These are phyloP conservation scores for Enteromius mattozi DNA, from an alignment of 2,797 vertebrate genomes.

Conservation along the genomic window DNA sequence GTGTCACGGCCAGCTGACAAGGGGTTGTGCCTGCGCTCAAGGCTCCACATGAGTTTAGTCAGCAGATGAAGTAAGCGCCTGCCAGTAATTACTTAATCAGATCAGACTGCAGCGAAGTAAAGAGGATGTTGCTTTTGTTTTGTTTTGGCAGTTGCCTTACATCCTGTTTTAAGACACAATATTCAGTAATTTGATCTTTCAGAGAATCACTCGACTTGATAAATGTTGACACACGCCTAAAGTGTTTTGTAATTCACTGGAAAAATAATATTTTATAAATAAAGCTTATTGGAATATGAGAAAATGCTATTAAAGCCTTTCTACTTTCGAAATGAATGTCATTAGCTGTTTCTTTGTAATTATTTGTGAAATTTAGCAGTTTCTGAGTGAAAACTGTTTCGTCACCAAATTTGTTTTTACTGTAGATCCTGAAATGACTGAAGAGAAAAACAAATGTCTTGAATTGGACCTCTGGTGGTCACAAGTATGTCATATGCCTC, in stretches of 20 bases:
- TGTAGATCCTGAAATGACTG: neutral
- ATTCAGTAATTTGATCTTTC: slow-evolving; percentile 34
- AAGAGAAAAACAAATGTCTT: neutral
- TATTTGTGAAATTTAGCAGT: neutral
- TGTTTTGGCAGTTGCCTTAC: slow-evolving; percentile 16
- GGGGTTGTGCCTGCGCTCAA: slow-evolving; percentile 58
- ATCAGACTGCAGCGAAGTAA: slow-evolving; percentile 59
- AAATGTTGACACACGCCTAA: slow-evolving; percentile 18
- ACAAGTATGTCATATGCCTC: neutral
- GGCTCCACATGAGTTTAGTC: slow-evolving; percentile 66
- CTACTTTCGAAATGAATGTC: neutral
- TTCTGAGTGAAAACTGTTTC: neutral
- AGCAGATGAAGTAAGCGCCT: slow-evolving; percentile 64
- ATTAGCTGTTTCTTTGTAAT: neutral
- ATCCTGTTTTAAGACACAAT: slow-evolving; percentile 7
- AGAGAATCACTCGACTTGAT: neutral
- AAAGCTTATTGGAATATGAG: neutral
- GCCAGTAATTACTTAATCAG: slow-evolving; percentile 74
- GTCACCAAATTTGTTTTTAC: neutral
- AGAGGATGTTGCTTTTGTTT: slow-evolving; percentile 43
- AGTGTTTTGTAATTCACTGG: neutral
- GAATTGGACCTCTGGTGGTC: slow-evolving; percentile 32
- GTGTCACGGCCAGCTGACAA: slow-evolving; percentile 66
- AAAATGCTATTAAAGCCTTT: neutral
- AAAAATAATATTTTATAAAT: too few species aligned